A percentile compares a stretch with the other conserved stretches of the same genome.
These are phyloP conservation scores for Pantala flavescens DNA, from an alignment of 1,140 invertebrate species.

Conservation along the genomic window DNA sequence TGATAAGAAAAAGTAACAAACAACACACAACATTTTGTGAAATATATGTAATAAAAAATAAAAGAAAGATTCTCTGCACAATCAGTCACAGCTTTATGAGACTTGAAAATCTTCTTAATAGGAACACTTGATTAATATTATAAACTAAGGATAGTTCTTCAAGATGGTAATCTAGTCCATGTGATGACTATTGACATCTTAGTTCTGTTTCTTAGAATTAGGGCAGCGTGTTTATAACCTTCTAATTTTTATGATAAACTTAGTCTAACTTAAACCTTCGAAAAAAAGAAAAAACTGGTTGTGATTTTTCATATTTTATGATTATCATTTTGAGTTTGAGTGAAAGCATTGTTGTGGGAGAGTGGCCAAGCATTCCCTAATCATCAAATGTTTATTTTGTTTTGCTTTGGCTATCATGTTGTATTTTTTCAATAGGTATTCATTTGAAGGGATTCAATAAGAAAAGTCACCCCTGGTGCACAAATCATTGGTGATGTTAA, in stretches of 20 bases:
- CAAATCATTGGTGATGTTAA: neutral
- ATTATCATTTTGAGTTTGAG: neutral
- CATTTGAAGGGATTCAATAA: neutral
- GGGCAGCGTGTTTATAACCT: constrained; percentile 8
- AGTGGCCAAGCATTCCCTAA: neutral
- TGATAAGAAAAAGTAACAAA: constrained; percentile 1
- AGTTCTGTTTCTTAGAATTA: constrained; percentile 7
- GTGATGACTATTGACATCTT: constrained; percentile 1
- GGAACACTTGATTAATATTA: neutral
- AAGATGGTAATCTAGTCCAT: constrained; percentile 6
- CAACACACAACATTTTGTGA: neutral
- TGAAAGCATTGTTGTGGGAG: neutral
- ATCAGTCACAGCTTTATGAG: constrained; percentile 5
- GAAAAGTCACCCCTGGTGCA: neutral
- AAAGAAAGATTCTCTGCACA: constrained; percentile 9
- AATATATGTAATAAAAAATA: neutral
- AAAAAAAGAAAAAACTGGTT: neutral
- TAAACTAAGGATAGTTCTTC: neutral
- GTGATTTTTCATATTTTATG: constrained; percentile 10
- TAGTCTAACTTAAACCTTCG: neutral
- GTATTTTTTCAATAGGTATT: neutral
- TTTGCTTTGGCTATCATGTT: neutral
- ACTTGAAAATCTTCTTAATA: neutral
- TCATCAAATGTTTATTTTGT: neutral
- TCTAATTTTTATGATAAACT: neutral